Base-by-base conservation (phyloP, 2,888 invertebrate genomes). In the Hirtodrosophila trivittata region DNA sequence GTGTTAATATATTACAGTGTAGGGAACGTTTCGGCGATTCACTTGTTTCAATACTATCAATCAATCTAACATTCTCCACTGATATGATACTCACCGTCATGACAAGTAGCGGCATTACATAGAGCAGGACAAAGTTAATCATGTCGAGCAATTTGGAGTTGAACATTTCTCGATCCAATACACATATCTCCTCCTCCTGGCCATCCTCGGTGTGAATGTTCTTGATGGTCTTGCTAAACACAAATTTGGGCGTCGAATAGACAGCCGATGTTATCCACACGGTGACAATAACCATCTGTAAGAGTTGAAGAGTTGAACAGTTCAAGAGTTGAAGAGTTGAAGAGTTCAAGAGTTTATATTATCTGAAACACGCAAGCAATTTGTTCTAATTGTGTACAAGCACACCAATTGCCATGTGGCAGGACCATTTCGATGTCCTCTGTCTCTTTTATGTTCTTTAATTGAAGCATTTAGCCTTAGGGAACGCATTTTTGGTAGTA, bases 191-290 rank as follows among this genome's bases (percentile, higher is more conserved):
- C 78, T 91, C 91, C 62, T 88, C 89, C 14, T 86, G 88, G 0
- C 91, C 91, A 55, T 90, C 89, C 60, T 84, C 87, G 25, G 88
- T 90, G 66, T 90, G 91, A 8, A 90, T 87, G 64, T 91, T 93
- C 12, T 93, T 93, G 46, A 95, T 93, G 0, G 95, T 95, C 87
- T 95, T 94, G 74, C 95, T 95, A 92, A 95, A 96, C 73, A 96
- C 93, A 88, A 97, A 95, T 87, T 96, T 95, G 0, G 97, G 97
- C 1, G 94, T 94, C 66, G 96, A 96, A 91, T 96, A 96, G 0
- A 94, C 92, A 0, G 95, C 96, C 69, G 96, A 95, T 12, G 95
- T 93, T 49, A 96, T 92, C 97, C 97, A 97, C 3, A 97, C 96
- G 1, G 94, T 92, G 13, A 94, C 91, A 75, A 97, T 95, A 47